Conservation (phyloP, 1,140 invertebrate genomes). For the Sinella curviseta region DNA sequence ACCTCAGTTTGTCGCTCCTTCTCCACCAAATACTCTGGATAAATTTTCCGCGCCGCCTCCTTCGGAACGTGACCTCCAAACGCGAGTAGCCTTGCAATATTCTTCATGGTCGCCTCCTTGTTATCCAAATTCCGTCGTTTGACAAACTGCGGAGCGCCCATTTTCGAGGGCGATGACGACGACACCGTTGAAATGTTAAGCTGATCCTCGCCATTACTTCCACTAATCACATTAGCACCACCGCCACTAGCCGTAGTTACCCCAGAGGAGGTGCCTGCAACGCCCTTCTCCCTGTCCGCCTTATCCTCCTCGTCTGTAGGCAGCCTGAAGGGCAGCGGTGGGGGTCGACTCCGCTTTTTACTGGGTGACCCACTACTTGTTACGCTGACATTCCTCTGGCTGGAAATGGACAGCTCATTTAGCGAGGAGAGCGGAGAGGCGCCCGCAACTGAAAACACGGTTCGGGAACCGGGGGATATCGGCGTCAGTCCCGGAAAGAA, state of each 20-base stretch:
- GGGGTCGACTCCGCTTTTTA: conserved; percentile 1
- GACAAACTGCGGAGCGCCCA: background rate
- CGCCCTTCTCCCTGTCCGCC: background rate
- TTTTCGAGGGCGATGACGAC: background rate
- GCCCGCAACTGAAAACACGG: background rate
- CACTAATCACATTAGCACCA: background rate
- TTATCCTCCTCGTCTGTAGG: background rate
- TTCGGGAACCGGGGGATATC: background rate
- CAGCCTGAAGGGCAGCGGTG: background rate
- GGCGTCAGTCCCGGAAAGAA: background rate
- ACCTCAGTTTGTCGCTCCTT: background rate
- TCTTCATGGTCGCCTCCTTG: background rate
- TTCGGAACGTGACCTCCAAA: conserved; percentile 6
- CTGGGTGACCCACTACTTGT: background rate
- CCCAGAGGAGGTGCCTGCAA: background rate
- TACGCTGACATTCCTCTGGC: background rate
- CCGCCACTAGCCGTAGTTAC: background rate
- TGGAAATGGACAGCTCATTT: background rate
- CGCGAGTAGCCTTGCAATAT: background rate
- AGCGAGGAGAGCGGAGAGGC: background rate
- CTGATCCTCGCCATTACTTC: background rate
- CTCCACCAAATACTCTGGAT: background rate
- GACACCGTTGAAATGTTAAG: background rate
- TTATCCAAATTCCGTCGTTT: background rate
- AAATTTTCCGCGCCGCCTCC: background rate